A percentile compares a stretch with the other conserved stretches of the same genome.
These are phyloP conservation scores for Trissonchulus latispiculum DNA, from an alignment of 2,888 invertebrate species.

Conservation along the genomic window DNA sequence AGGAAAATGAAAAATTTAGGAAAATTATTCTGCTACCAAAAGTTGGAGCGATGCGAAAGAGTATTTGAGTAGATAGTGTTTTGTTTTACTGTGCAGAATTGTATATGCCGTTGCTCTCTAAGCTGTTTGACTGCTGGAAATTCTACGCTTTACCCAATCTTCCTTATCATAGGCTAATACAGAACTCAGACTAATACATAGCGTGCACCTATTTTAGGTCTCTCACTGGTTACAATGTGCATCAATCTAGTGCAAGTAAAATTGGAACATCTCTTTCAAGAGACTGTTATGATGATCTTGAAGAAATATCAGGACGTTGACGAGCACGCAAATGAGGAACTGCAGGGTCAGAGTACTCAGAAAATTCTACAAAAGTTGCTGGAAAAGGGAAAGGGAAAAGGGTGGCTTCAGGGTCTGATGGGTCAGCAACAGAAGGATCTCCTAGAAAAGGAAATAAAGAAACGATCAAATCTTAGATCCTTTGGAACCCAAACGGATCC, in stretches of 20 bases:
- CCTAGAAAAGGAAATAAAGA: not conserved
- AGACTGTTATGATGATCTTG: conserved; percentile 39
- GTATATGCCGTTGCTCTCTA: too few relatives aligned
- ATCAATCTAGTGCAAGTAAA: conserved; percentile 34
- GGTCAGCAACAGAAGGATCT: not conserved
- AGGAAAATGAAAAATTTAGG: too few relatives aligned
- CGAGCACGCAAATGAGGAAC: not conserved
- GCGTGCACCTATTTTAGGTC: too few relatives aligned
- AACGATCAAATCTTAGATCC: not conserved
- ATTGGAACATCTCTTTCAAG: conserved; percentile 15
- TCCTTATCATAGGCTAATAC: too few relatives aligned
- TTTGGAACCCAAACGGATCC: not conserved
- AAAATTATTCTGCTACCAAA: too few relatives aligned
- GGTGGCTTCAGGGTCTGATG: not conserved
- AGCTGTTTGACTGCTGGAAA: too few relatives aligned
- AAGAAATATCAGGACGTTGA: conserved; percentile 33
- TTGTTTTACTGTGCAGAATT: too few relatives aligned
- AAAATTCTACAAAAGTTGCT: not conserved
- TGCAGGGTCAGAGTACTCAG: not conserved
- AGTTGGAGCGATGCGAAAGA: too few relatives aligned
- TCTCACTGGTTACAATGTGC: conserved; percentile 38
- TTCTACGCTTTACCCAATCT: too few relatives aligned
- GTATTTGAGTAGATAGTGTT: too few relatives aligned
- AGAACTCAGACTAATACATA: too few relatives aligned
- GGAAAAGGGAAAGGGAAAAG: not conserved